A percentile compares a stretch with the other conserved stretches of the same genome.
These are phyloP conservation scores for Poicephalus meyeri DNA, from an alignment of 2,113 vertebrate genomes.

Conservation along the genomic window DNA sequence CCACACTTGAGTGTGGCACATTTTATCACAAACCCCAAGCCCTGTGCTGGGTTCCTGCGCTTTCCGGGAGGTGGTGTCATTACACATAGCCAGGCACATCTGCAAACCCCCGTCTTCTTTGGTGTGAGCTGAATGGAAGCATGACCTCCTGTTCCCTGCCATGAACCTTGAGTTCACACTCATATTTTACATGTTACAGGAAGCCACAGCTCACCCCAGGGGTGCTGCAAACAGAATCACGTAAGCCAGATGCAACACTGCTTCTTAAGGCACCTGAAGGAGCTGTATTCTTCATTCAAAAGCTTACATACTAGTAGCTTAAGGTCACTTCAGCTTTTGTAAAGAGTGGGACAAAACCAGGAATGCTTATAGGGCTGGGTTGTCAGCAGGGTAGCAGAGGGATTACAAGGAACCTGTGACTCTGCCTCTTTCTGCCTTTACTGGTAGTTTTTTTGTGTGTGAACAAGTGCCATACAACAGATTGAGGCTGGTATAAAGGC, in stretches of 20 bases:
- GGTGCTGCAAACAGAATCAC: slow-evolving; percentile 91
- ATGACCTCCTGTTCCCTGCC: slow-evolving; percentile 97
- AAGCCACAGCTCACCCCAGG: slow-evolving; percentile 88
- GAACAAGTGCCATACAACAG: slow-evolving; percentile 89
- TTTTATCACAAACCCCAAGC: slow-evolving; percentile 71
- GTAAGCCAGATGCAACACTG: slow-evolving; percentile 86
- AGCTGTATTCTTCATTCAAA: slow-evolving; percentile 79
- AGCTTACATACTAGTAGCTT: slow-evolving; percentile 83
- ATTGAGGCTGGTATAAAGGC: slow-evolving; percentile 88
- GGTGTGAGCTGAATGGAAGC: slow-evolving; percentile 86
- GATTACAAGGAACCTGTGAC: slow-evolving; percentile 99
- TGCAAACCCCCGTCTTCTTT: slow-evolving; percentile 84
- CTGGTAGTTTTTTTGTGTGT: slow-evolving; percentile 87
- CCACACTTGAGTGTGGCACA: slow-evolving; percentile 87
- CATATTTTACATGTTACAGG: slow-evolving; percentile 95
- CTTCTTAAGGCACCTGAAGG: slow-evolving; percentile 87
- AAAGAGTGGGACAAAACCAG: slow-evolving; percentile 87
- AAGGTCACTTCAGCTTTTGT: slow-evolving; percentile 89
- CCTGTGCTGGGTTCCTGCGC: slow-evolving; percentile 65
- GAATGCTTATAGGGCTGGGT: slow-evolving; percentile 91
- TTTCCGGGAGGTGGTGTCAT: slow-evolving; percentile 82
- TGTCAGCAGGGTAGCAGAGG: slow-evolving; percentile 89
- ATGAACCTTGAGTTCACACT: slow-evolving; percentile 94
- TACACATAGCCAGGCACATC: slow-evolving; percentile 90
- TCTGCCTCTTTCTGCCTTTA: slow-evolving; percentile 99